Conservation (phyloP, 2,797 vertebrate genomes). For the Chanos chanos region DNA sequence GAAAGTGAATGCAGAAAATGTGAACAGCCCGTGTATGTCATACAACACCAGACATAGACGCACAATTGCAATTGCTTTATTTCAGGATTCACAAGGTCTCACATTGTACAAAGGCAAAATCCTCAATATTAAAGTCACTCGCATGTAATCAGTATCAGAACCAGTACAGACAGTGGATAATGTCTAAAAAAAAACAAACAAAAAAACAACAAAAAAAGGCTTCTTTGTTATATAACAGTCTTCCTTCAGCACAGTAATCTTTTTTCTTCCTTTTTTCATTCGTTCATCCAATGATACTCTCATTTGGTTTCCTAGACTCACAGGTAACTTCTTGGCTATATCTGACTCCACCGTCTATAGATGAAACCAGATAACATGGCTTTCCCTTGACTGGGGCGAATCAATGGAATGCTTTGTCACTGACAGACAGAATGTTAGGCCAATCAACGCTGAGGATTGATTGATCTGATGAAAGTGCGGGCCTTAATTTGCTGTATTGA, state of each 20-base stretch:
- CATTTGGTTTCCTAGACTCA: no score
- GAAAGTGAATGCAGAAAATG: background rate
- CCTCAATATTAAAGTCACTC: background rate
- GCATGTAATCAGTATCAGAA: no score
- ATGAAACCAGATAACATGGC: slow-evolving; percentile 9
- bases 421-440: slow-evolving; percentile 41
- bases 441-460: slow-evolving; percentile 55
- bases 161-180: no score
- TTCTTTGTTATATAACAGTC: no score
- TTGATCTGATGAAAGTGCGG: slow-evolving; percentile 53
- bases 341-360: background rate
- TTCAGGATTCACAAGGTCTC: slow-evolving; percentile 28
- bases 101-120: slow-evolving; percentile 36
- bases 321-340: background rate
- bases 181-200: no score
- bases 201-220: no score
- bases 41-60: background rate
- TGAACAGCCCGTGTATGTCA: slow-evolving; percentile 22
- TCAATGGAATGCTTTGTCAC: slow-evolving; percentile 55
- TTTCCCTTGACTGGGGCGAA: slow-evolving; percentile 41
- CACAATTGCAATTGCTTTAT: slow-evolving; percentile 34
- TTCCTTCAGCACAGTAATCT: no score
- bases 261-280: no score
- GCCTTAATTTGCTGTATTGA: slow-evolving; percentile 55
- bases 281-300: no score